A percentile compares a stretch with the other conserved stretches of the same genome.
Conservation (phyloP, 2,797 vertebrate genomes). For the Scolopax bukidnonensis region DNA sequence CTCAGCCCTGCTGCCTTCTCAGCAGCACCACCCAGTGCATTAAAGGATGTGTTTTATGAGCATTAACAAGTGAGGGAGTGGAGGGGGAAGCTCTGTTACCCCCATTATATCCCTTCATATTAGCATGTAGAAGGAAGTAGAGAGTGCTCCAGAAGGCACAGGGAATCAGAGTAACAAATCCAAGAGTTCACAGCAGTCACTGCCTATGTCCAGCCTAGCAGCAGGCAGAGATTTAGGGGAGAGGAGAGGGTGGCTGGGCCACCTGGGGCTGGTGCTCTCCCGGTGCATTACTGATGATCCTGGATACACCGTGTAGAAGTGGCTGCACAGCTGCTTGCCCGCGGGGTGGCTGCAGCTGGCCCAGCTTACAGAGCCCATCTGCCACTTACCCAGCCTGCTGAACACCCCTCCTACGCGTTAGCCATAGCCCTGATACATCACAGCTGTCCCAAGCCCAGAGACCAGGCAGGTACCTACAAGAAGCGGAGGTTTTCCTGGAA, state of each 20-base stretch:
- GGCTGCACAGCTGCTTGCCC: not conserved
- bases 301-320: accelerated
- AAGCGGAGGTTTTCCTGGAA: not conserved
- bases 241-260: not conserved
- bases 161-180: not conserved
- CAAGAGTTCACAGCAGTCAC: not conserved
- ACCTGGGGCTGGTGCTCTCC: not conserved
- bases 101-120: not conserved
- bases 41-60: not conserved
- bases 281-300: not conserved
- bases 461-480: not conserved
- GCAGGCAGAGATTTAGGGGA: not conserved
- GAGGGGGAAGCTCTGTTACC: not conserved
- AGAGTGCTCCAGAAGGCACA: not conserved
- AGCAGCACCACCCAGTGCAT: not conserved
- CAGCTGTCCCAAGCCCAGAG: not conserved
- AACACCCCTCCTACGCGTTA: accelerated
- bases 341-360: not conserved
- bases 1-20: not conserved
- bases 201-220: not conserved
- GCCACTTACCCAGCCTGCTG: not conserved
- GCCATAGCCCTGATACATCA: not conserved
- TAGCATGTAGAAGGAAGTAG: accelerated
- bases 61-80: not conserved
- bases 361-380: not conserved